Base-by-base conservation (phyloP, 2,888 invertebrate genomes). In the Heliconius erato region DNA sequence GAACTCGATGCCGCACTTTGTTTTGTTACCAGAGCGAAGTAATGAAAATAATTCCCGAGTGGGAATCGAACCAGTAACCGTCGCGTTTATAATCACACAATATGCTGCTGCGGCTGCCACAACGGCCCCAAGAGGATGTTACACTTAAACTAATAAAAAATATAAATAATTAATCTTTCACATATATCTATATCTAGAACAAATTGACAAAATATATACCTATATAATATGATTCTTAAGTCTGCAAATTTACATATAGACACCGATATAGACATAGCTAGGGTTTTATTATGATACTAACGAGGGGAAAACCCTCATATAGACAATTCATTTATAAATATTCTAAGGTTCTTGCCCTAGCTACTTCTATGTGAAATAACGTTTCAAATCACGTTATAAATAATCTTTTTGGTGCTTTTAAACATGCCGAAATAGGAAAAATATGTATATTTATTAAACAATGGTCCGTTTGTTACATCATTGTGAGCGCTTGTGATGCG, bases 121-220 rank as follows among this genome's bases (percentile, higher is more conserved):
- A 19, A 23, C 54, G 54, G 54, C n/a, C 63, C n/a, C 3, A 63
- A 63, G 9, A n/a, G 83, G 69, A 81, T 84, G 82, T 84, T 78
- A 82, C 82, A 83, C 83, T 85, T 87, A 87, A 86, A 87, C 86
- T 87, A 87, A 87, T 85, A 86, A 84, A 63, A 86, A 85, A 88
- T 86, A 87, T 89, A 89, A 86, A 88, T 88, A 88, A 85, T 85
- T 86, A 86, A 86, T 87, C 86, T 87, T 86, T 87, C 85, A 86
- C 86, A 90, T 88, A 72, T 63, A 76, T 83, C 88, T 91, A 91
- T 88, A 90, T 89, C 91, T 92, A 94, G 86, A 94, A 93, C 91
- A 93, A 95, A 94, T 95, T 94, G 95, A 95, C 94, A 94, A 94
- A 93, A 94, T 92, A 93, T 86, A 88, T 86, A 87, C 84, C 84